Base-by-base conservation (phyloP, 2,797 vertebrate genomes). In the Hippoglossus hippoglossus region DNA sequence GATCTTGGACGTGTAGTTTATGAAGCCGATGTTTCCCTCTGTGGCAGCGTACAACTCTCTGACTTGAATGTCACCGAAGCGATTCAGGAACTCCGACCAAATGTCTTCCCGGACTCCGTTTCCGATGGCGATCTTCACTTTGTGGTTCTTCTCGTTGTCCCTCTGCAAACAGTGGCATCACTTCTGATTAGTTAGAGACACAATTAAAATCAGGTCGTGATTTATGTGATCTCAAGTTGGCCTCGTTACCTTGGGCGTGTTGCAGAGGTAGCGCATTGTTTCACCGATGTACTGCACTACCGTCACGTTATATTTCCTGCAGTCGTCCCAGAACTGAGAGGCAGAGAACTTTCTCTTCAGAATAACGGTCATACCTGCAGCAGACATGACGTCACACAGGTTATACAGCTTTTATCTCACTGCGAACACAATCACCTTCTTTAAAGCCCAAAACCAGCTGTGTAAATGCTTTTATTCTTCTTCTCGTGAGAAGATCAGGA, bases 281-380 rank as follows among this genome's bases (percentile, higher is more conserved):
- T 99, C 97, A 1, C 97, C 97, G 0, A 98, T 97, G 80, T 98
- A 98, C 91, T 97, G 97, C 87, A 98, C 95, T 86, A 95, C 95
- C 0, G 97, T 98, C 59, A 96, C 92, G 0, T 97, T 93, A 6
- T 97, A 88, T 83, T 95, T 96, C 86, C 96, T 94, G 91, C 97
- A 98, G 86, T 99, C 97, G 2, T 95, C 94, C 97, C 97, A 98
- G 86, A 98, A 98, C 84, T 97, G 95, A 67, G 95, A 96, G 80
- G 96, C 97, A 11, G 97, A 99, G 92, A 99, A 99, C 91, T 95
- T 98, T 52, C 88, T 92, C 57, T 84, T 91, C 72, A 98, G 91
- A 74, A 95, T 90, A 2, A 97, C 1, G 9, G 90, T 89, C 1
- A 85, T 55, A 64, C 88, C 88, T 90, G 79, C 36, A 44, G 64